A percentile compares a stretch with the other conserved stretches of the same genome.
Evolutionary conservation across 2,797 vertebrate species (phyloP).

Genomic region (Chrysocyon brachyurus): DNA sequence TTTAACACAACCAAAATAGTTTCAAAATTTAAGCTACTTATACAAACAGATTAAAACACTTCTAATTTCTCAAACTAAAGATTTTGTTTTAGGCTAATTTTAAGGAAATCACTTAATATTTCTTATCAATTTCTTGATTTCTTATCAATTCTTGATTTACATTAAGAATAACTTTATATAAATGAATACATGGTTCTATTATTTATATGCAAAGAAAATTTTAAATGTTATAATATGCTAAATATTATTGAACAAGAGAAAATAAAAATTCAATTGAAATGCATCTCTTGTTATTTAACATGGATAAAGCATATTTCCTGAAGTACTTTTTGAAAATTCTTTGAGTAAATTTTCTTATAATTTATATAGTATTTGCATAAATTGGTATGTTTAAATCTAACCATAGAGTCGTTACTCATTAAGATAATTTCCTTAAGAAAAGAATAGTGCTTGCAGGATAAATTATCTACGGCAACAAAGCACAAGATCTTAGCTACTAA

Average conservation of each 20-base stretch:
- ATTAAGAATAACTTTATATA: conserved; percentile 26
- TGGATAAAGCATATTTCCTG: conserved; percentile 57
- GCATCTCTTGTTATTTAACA: conserved; percentile 62
- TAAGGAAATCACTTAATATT: not conserved
- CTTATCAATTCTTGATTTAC: conserved; percentile 16
- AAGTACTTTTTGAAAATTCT: conserved; percentile 51
- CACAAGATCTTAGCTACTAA: not conserved
- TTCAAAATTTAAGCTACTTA: not conserved
- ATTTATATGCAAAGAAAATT: conserved; percentile 7
- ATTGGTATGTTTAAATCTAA: conserved; percentile 60
- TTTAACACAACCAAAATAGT: not conserved
- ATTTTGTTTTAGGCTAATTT: conserved; percentile 46
- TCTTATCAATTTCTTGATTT: not conserved
- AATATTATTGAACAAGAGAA: not conserved
- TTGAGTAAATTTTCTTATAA: not conserved
- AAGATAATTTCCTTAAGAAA: conserved; percentile 19
- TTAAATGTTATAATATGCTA: conserved; percentile 24
- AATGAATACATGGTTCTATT: not conserved
- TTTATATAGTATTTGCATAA: conserved; percentile 49
- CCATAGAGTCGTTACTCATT: not conserved
- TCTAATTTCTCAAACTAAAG: not conserved
- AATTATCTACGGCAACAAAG: not conserved
- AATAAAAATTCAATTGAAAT: conserved; percentile 66
- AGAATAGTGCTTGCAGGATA: not conserved
- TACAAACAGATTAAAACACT: conserved; percentile 2